Evolutionary conservation across 2,888 invertebrate species (phyloP), one percentile per base, ranked within the genome.

Genomic region (Orchestes rusci): DNA sequence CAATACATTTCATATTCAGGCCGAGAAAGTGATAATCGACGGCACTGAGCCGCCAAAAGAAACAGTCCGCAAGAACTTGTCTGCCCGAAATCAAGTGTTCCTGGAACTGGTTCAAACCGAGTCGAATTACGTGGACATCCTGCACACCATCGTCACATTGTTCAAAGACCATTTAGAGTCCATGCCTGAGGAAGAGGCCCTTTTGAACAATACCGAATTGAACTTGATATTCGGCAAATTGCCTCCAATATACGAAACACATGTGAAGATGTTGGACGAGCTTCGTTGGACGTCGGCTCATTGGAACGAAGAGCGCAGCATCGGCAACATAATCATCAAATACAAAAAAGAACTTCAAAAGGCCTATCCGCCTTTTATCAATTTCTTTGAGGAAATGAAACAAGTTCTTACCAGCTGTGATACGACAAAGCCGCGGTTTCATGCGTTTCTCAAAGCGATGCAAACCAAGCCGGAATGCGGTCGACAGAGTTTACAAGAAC

Each of bases 351-450:
- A 88, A 61, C 75, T 97, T 65, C 78, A 87, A 55, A 93, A 90
- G 70, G 90, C 93, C 1, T 99, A 99, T 73, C 96, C 96, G 50
- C 93, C 95, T 15, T 99, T 94, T 72, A 88, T 99, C 42, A 99
- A 99, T 73, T 96, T 90, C 73, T 96, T 95, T 69, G 96, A 97
- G 70, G 89, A 91, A 68, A 92, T 93, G 70, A 94, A 94, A 70
- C 91, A 93, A 63, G 88, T 89, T 74, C 77, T 99, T 64, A 75
- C 80, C 60, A 80, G 84, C 63, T 95, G 94, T 74, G 94, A 94
- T 73, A 80, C 80, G 65, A 84, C 82, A 62, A 93, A 94, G 71
- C 93, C 94, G 29, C 79, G 94, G 66, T 99, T 99, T 76, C 94
- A 96, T 74, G 96, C 96, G 62, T 97, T 97, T 73, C 79, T 97